Evolutionary conservation across 2,113 vertebrate genomes (phyloP).

Genomic region (Oplegnathus fasciatus): DNA sequence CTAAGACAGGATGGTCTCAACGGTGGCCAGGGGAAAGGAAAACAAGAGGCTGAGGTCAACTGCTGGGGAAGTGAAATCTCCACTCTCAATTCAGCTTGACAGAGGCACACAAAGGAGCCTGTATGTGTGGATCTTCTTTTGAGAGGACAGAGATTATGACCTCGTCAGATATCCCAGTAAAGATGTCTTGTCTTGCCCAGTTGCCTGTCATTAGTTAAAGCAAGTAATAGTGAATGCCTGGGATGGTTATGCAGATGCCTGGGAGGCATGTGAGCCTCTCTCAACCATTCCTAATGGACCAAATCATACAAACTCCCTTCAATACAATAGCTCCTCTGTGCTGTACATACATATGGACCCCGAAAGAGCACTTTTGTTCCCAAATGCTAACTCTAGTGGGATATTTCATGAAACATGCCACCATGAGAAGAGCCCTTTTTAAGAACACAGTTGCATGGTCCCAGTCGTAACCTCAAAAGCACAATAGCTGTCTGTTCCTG

Average conservation of each 20-base stretch:
- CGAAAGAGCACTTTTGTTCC: constrained; percentile 85
- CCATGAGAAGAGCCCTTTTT: constrained; percentile 76
- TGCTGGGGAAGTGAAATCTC: constrained; percentile 70
- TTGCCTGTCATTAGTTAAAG: constrained; percentile 77
- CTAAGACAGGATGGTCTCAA: constrained; percentile 69
- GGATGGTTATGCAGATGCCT: constrained; percentile 76
- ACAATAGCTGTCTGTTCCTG: constrained; percentile 83
- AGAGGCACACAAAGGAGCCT: constrained; percentile 68
- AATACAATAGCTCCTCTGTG: constrained; percentile 79
- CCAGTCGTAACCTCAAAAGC: constrained; percentile 53
- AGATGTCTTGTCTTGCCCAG: constrained; percentile 72
- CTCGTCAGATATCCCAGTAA: constrained; percentile 76
- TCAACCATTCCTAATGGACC: constrained; percentile 75
- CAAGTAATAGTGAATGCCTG: constrained; percentile 74
- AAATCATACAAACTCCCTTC: constrained; percentile 76
- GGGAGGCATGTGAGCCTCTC: constrained; percentile 72
- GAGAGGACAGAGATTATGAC: constrained; percentile 74
- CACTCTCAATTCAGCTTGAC: constrained; percentile 65
- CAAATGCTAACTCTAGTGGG: constrained; percentile 70
- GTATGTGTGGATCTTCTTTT: constrained; percentile 67
- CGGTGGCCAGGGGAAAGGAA: constrained; percentile 67
- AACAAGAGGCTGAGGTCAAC: constrained; percentile 77
- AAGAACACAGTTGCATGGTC: constrained; percentile 67
- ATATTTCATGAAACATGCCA: constrained; percentile 77
- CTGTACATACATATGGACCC: constrained; percentile 59